phyloP scores from a whole-genome alignment of 2,888 invertebrate genomes.

The Lottia scabra region DNA sequence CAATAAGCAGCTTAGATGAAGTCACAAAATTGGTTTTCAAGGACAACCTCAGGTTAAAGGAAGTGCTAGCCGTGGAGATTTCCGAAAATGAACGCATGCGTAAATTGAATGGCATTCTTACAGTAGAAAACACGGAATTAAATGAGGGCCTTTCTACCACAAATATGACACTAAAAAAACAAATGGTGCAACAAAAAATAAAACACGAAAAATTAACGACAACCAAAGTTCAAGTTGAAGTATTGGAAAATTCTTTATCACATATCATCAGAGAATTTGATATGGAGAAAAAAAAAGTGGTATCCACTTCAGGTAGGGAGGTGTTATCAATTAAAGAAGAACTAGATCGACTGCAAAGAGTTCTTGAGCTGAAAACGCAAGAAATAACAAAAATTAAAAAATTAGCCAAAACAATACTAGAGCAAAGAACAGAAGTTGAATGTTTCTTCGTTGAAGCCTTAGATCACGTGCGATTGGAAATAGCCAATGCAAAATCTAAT shows the following conservation, averaged over 20 bases:
- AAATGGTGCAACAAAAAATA: not conserved
- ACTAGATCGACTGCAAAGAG: not conserved
- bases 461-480: not conserved
- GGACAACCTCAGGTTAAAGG: not conserved
- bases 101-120: not conserved
- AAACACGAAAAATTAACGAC: not conserved
- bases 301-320: not conserved
- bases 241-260: not conserved
- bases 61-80: not conserved
- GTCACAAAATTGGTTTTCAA: not conserved
- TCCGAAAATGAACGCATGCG: not conserved
- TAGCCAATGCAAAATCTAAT: not conserved
- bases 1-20: not conserved
- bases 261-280: not conserved
- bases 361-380: not conserved
- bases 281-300: not conserved
- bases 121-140: not conserved
- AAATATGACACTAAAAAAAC: not conserved
- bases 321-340: not conserved
- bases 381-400: not conserved
- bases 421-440: not conserved
- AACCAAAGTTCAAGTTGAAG: not conserved
- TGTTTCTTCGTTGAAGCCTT: not conserved
- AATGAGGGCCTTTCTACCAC: not conserved
- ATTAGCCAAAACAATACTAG: not conserved